A percentile compares a stretch with the other conserved stretches of the same genome.
phyloP scores from a whole-genome alignment of 1,140 invertebrate species.

The Bombus confusus region DNA sequence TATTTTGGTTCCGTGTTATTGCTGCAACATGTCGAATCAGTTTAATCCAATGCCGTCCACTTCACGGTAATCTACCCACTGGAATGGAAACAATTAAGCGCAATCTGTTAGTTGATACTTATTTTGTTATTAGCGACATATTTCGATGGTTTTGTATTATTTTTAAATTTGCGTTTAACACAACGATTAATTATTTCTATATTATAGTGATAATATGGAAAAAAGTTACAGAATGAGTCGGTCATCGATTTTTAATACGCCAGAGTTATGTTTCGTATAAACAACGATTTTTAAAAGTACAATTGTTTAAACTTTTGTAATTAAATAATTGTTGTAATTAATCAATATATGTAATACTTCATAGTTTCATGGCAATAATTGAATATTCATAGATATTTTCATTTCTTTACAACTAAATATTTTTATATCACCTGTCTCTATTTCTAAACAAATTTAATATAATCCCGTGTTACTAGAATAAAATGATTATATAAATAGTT shows the following conservation, averaged over 20 bases:
- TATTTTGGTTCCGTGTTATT: slow-evolving; percentile 69
- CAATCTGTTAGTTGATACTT: slow-evolving; percentile 34
- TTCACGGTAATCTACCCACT: slow-evolving; percentile 69
- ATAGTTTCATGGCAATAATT: not conserved
- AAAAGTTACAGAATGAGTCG: not conserved
- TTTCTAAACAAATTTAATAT: slow-evolving; percentile 30
- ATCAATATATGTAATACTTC: not conserved
- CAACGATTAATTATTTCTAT: slow-evolving; percentile 16
- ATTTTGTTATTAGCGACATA: slow-evolving; percentile 20
- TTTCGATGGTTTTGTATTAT: slow-evolving; percentile 12
- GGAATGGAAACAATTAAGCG: slow-evolving; percentile 60
- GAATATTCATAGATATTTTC: slow-evolving; percentile 18
- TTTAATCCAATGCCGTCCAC: slow-evolving; percentile 79
- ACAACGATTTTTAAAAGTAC: not conserved
- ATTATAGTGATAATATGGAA: not conserved
- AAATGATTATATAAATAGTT: slow-evolving; percentile 37
- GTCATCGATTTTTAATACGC: not conserved
- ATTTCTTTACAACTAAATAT: slow-evolving; percentile 27
- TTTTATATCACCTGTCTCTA: slow-evolving; percentile 41
- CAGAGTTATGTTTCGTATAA: not conserved
- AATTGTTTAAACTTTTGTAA: slow-evolving; percentile 22
- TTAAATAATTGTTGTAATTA: slow-evolving; percentile 16
- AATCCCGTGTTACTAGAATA: slow-evolving; percentile 24
- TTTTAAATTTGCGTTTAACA: slow-evolving; percentile 22
- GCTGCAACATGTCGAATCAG: slow-evolving; percentile 75